Conservation (phyloP, 1,140 invertebrate genomes). For the Coenobita brevimanus region DNA sequence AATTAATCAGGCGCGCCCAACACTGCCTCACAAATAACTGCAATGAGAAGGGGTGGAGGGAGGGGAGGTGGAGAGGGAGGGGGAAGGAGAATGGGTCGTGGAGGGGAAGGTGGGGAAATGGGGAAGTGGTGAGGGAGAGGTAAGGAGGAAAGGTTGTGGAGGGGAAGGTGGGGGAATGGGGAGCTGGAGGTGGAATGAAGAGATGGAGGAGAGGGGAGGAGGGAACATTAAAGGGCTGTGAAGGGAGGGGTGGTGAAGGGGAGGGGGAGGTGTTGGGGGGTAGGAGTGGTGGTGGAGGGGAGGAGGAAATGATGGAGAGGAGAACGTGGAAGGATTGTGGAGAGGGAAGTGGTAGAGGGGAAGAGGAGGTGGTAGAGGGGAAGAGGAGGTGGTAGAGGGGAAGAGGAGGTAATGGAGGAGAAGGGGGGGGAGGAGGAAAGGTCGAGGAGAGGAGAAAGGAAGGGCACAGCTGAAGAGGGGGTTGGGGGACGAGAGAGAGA, state of each 20-base stretch:
- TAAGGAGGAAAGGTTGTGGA: background rate
- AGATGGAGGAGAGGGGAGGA: background rate
- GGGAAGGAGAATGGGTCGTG: too few relatives aligned
- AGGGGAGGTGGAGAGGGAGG: background rate
- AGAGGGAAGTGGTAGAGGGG: background rate
- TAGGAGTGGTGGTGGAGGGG: background rate
- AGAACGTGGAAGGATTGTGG: background rate
- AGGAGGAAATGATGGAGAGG: background rate
- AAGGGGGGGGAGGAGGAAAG: background rate
- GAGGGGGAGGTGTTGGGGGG: background rate
- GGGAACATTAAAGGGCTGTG: too few relatives aligned
- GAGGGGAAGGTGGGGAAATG: background rate
- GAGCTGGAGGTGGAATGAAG: background rate
- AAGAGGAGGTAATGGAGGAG: background rate
- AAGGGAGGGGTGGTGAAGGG: background rate
- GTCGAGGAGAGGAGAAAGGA: background rate
- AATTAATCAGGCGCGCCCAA: constrained; percentile 31
- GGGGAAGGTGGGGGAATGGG: background rate
- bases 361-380: too few relatives aligned
- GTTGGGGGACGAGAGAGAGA: background rate
- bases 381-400: too few relatives aligned
- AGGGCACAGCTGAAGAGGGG: background rate
- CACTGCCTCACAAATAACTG: constrained; percentile 11
- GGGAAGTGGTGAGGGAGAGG: background rate
- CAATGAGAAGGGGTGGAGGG: background rate